Evolutionary conservation across 2,797 vertebrate species (phyloP), one percentile per base, ranked within the genome.

Genomic region (Phrynocephalus vlangalii): DNA sequence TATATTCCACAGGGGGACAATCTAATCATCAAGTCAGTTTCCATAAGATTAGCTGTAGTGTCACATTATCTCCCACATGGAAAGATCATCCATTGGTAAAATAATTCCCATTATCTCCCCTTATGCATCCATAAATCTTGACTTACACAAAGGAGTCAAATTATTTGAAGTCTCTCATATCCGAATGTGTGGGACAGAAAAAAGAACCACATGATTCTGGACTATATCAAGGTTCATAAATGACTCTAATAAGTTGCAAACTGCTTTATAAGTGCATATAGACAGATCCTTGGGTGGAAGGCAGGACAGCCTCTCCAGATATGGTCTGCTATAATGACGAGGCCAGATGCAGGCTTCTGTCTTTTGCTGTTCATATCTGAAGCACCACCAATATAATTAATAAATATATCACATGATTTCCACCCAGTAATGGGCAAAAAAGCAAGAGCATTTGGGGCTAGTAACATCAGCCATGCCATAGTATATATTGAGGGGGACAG

Each of bases 71-170:
- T 87, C 83, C 86, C 94, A 85, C 63, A 50, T 78, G 87, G 79
- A 66, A 86, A 95, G 77, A 79, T 86, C 72, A 50, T 90, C 50
- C 91, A n/a, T 90, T 88, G 63, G 82, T 76, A 85, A 85, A 92
- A 86, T 79, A 91, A 90, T 93, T 92, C 38, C 10, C 84, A 93
- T 91, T 90, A 89, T 92, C 3, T 93, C 10, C 90, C 11, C 44
- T 88, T 60, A 94, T 85, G 83, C 66, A 86, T 90, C 86, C 0
- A 33, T 91, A 88, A 91, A 87, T 94, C 88, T 91, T 81, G 11
- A 84, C 93, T 91, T 87, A 85, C 81, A 86, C 83, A 82, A 92
- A 87, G 8, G 52, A 91, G 85, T 90, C 87, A 86, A 91, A 87
- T 88, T 84, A 84, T 85, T 80, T 66, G 80, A 50, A 48, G 88